phyloP scores from a whole-genome alignment of 2,888 invertebrate genomes.

The Dichetophora obliterata region DNA sequence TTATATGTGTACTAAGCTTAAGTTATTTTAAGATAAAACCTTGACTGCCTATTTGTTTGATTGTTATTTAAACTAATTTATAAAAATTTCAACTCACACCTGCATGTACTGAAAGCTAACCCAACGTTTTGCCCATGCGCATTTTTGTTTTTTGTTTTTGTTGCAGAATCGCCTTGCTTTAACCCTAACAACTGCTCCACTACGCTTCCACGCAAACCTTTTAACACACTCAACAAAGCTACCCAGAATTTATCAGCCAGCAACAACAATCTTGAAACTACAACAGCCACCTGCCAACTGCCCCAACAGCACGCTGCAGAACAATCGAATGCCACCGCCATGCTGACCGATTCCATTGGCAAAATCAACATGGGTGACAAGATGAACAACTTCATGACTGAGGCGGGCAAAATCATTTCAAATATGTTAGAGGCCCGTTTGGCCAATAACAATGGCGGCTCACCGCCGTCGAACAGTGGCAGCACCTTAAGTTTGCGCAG shows the following conservation, averaged over 20 bases:
- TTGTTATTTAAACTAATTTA: conserved; percentile 16
- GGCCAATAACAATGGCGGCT: conserved; percentile 50
- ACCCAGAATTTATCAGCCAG: neutral
- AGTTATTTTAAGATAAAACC: neutral
- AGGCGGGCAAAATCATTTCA: conserved; percentile 68
- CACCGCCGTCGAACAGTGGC: conserved; percentile 52
- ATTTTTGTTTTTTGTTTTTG: conserved; percentile 44
- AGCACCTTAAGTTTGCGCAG: conserved; percentile 59
- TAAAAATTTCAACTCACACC: neutral
- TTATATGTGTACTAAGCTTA: neutral
- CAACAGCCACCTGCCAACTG: conserved; percentile 39
- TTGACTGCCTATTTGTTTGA: neutral
- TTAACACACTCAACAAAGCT: conserved; percentile 36
- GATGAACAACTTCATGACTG: conserved; percentile 65
- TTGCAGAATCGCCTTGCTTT: conserved; percentile 52
- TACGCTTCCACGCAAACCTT: conserved; percentile 53
- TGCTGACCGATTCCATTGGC: conserved; percentile 66
- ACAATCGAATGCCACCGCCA: conserved; percentile 56
- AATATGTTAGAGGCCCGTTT: conserved; percentile 67
- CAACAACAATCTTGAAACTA: conserved; percentile 25
- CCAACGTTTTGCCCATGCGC: conserved; percentile 34
- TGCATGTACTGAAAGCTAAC: conserved; percentile 43
- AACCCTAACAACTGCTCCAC: conserved; percentile 52
- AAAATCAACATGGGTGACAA: conserved; percentile 63
- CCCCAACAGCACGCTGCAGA: conserved; percentile 3